These are phyloP conservation scores for Notamacropus eugenii DNA, from an alignment of 2,797 vertebrate species.

Conservation along the genomic window DNA sequence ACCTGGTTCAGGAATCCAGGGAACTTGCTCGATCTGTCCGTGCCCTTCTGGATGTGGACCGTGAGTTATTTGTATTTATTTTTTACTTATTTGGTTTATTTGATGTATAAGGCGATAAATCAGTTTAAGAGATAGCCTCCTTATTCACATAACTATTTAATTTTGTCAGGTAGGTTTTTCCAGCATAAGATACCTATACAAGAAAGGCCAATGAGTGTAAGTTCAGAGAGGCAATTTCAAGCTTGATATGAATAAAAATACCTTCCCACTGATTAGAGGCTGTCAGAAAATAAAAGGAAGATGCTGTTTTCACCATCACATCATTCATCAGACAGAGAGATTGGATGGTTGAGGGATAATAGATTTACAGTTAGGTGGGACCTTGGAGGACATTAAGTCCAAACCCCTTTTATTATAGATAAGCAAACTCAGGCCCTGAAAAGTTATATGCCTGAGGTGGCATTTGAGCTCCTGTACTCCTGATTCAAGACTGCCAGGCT, in stretches of 20 bases:
- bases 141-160: background rate
- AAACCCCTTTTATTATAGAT: background rate
- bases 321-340: background rate
- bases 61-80: slow-evolving; percentile 87
- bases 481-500: background rate
- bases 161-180: background rate
- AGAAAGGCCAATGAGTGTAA: background rate
- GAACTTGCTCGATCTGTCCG: slow-evolving; percentile 90
- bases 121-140: background rate
- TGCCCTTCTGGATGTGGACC: slow-evolving; percentile 90
- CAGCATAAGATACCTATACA: background rate
- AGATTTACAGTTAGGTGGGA: background rate
- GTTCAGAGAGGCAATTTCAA: background rate
- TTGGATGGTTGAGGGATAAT: background rate
- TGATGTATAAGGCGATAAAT: slow-evolving; percentile 37
- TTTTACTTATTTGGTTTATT: background rate
- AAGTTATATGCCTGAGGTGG: background rate
- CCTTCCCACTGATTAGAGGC: background rate
- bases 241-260: background rate
- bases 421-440: background rate
- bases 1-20: slow-evolving; percentile 90
- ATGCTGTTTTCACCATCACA: background rate
- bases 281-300: background rate
- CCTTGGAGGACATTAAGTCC: background rate
- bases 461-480: background rate